Conservation (phyloP, 1,140 invertebrate species). For the Parasteatoda tepidariorum region DNA sequence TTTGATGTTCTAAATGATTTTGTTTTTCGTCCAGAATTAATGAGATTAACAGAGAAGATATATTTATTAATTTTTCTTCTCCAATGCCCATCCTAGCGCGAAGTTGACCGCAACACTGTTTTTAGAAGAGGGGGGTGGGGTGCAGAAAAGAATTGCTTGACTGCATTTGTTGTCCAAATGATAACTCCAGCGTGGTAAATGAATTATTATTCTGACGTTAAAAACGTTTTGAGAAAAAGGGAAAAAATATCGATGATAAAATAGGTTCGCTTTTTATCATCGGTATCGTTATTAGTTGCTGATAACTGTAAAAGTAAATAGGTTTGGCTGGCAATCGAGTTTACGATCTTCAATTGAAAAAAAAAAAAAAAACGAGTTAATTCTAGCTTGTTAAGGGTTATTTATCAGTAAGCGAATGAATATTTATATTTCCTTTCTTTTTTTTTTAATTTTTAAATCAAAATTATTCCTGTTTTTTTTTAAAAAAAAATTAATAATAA, state of each 20-base stretch:
- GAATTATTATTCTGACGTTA: conserved; percentile 39
- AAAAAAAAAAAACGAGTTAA: not conserved
- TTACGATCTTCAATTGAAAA: not conserved
- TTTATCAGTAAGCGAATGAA: no score
- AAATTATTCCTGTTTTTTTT: no score
- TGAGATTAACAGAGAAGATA: conserved; percentile 47
- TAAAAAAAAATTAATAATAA: no score
- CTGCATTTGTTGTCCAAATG: conserved; percentile 35
- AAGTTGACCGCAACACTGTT: conserved; percentile 5
- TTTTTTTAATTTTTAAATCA: no score
- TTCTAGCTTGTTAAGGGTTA: not conserved
- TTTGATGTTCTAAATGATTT: conserved; percentile 39
- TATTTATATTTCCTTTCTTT: no score
- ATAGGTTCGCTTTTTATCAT: not conserved
- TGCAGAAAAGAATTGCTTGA: not conserved
- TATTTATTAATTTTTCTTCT: not conserved
- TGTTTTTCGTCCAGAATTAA: conserved; percentile 47
- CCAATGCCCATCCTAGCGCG: no score
- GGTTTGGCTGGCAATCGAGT: not conserved
- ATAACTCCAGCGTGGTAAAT: conserved; percentile 32
- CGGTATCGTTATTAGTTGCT: not conserved
- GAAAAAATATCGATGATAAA: not conserved
- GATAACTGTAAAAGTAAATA: not conserved
- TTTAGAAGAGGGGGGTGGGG: not conserved
- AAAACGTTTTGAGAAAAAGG: not conserved